Evolutionary conservation across 2,888 invertebrate species (phyloP), one percentile per base, ranked within the genome.

Genomic region (Andrena haemorrhoa): DNA sequence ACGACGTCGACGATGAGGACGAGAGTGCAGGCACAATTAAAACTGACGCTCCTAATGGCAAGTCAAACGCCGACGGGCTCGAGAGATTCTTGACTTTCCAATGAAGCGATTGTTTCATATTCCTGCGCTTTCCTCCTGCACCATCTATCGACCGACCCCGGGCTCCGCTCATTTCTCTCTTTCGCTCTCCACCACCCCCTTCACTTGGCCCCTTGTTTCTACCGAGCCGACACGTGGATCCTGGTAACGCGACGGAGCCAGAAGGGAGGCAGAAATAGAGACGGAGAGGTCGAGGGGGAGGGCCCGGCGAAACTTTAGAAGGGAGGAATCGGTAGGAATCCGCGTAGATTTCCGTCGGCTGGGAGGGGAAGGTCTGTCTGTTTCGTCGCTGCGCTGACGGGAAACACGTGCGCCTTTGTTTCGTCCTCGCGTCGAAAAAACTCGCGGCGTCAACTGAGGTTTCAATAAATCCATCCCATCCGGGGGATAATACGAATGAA

Each of bases 41-140:
- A 94, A 93, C 93, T 93, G 93, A 94, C 93, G 93, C 93, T 93
- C 91, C 94, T 94, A 94, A 94, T 94, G 94, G 94, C 94, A 93
- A 93, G 94, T 94, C 94, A 94, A 94, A 94, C 94, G 93, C 93
- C 93, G 93, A 92, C 93, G 92, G 92, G 92, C 93, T 93, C 92
- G 90, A 93, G 93, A 92, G 93, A 93, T 93, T 93, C 93, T 93
- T 93, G 93, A 93, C 93, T 93, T 93, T 93, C 93, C 93, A 93
- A 93, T 93, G 93, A 93, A 93, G 92, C 93, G 93, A 93, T 93
- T 93, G 93, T 93, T 93, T 93, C 92, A 92, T 93, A 93, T 93
- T 91, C 92, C 91, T 92, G 90, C 78, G 87, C 86, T 85, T 88
- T 86, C 89, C 88, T 85, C 88, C 84, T 88, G 74, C 85, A 81